Evolutionary conservation across 1,140 invertebrate genomes (phyloP).

Genomic region (Penaeus indicus): DNA sequence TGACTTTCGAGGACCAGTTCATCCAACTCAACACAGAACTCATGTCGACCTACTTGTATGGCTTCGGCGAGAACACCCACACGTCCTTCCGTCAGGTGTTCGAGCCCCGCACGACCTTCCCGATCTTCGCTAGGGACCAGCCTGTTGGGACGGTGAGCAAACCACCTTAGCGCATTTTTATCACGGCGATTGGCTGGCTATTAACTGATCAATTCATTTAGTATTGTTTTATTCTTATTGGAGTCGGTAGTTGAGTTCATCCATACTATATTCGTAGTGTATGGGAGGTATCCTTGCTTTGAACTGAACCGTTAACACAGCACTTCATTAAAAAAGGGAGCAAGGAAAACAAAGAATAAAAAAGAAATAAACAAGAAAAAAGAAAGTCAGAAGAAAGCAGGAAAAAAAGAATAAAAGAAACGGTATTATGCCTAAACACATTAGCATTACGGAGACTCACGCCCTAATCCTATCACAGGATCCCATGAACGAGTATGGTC

Average conservation of each 20-base stretch:
- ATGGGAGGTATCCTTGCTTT: neutral
- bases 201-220: neutral
- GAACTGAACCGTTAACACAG: neutral
- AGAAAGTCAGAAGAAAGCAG: too few species aligned
- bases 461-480: slow-evolving; percentile 63
- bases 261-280: neutral
- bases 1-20: slow-evolving; percentile 74
- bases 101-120: slow-evolving; percentile 68
- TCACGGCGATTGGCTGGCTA: neutral
- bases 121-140: slow-evolving; percentile 73
- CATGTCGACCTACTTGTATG: slow-evolving; percentile 73
- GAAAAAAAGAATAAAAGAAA: too few species aligned
- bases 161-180: neutral
- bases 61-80: slow-evolving; percentile 73
- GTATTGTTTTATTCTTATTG: neutral
- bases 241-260: neutral
- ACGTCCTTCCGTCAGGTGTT: slow-evolving; percentile 58
- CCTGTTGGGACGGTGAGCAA: slow-evolving; percentile 67
- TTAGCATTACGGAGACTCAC: too few species aligned
- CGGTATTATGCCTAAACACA: too few species aligned
- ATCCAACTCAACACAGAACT: slow-evolving; percentile 73
- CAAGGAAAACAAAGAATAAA: too few species aligned
- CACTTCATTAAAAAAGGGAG: too few species aligned
- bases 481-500: slow-evolving; percentile 72
- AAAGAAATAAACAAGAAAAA: too few species aligned